Base-by-base conservation (phyloP, 1,140 invertebrate species). In the Diorhabda carinulata region DNA sequence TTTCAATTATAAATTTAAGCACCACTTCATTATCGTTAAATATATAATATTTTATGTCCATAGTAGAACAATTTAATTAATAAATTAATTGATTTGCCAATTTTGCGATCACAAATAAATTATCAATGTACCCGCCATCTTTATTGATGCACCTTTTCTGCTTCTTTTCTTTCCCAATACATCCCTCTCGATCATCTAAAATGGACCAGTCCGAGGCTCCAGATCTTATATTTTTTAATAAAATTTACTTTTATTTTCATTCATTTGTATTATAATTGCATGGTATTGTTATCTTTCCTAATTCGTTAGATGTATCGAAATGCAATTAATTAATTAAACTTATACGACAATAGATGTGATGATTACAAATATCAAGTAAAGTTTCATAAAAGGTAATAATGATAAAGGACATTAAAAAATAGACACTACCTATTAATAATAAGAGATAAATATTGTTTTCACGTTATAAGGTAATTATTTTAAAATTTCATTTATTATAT, bases 371-470 rank as follows among this genome's bases (percentile, higher is more conserved):
- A 25, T 25, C 25, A 25, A 25, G 25, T 25, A 25, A 25, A 25
- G 25, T 25, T 25, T 25, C 25, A 25, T 25, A 25, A 25, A 25
- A 25, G 25, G 25, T 25, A 25, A 25, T 25, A 25, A 25, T 25
- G 25, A 25, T 25, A 25, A 25, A 25, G 25, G 25, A 25, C 25
- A 25, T 25, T 25, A 25, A 52, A 52, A 8, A 6, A 52, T 52
- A 52, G n/a, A 52, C 47, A 4, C n/a, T 6, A 52, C 47, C 47
- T 52, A 52, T 52, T 52, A 52, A 8, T 52, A 52, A 52, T 52
- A 52, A 77, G 77, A 77, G 79, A 80, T 81, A 78, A 76, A 81
- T 81, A 81, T 69, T 72, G 77, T 80, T 78, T 74, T 81, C 75
- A 77, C 78, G 79, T 81, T 81, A 81, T 74, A 75, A 74, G 68